Percentiles rank a stretch among this genome's conserved stretches.
Conservation (phyloP, 2,888 invertebrate species). For the Luperina testacea region DNA sequence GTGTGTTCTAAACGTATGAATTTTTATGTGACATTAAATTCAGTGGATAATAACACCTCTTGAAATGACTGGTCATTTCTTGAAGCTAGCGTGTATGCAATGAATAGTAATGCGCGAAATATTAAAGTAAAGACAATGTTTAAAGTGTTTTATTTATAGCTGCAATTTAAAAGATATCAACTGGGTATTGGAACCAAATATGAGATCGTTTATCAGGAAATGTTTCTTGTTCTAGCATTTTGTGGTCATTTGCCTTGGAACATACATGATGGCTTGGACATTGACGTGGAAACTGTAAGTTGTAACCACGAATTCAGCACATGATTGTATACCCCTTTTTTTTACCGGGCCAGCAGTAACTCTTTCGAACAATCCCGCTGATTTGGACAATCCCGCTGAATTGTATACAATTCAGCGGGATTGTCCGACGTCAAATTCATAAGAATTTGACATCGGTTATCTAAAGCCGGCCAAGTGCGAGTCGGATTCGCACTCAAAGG, state of each 20-base stretch:
- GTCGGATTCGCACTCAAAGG: no score
- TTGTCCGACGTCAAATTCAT: no score
- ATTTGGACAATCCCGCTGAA: no score
- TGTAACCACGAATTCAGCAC: not conserved
- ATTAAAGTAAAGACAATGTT: slow-evolving; percentile 22
- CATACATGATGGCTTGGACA: not conserved
- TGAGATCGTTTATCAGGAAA: not conserved
- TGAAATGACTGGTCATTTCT: slow-evolving; percentile 33
- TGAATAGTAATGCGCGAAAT: slow-evolving; percentile 39
- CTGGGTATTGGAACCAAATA: slow-evolving; percentile 1
- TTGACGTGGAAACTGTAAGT: not conserved
- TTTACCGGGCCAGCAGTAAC: no score
- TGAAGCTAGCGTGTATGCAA: slow-evolving; percentile 18
- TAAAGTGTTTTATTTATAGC: slow-evolving; percentile 8
- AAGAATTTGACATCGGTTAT: no score
- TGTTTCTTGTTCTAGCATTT: not conserved
- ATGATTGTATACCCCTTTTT: not conserved
- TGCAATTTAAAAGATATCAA: not conserved
- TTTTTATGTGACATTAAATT: slow-evolving; percentile 62
- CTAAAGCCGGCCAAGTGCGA: no score
- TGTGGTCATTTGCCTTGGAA: not conserved
- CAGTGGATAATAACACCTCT: slow-evolving; percentile 47
- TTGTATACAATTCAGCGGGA: no score
- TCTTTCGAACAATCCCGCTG: no score
- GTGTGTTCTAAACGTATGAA: slow-evolving; percentile 55